Evolutionary conservation across 2,888 invertebrate species (phyloP).

Genomic region (Octodonta nipae): DNA sequence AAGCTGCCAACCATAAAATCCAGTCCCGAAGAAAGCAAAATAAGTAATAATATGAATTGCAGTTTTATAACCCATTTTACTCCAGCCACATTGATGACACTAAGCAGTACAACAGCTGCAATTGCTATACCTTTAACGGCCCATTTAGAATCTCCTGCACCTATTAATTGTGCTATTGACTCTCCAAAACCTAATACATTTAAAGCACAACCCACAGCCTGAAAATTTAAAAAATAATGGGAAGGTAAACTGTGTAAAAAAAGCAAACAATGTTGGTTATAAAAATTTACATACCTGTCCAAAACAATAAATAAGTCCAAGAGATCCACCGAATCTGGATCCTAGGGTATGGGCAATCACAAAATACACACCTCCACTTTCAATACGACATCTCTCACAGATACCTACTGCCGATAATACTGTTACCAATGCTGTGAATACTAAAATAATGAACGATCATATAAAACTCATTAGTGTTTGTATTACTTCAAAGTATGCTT

Average conservation of each 20-base stretch:
- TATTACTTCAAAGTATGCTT: too few species aligned
- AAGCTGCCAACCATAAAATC: conserved; percentile 93
- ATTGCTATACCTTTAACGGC: conserved; percentile 78
- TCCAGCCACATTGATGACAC: conserved; percentile 87
- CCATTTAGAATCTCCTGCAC: conserved; percentile 57
- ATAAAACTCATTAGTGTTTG: too few species aligned
- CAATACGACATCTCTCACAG: conserved; percentile 85
- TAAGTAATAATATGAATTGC: conserved; percentile 75
- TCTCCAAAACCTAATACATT: conserved; percentile 96
- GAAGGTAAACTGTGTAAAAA: neutral
- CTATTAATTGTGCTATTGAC: conserved; percentile 78
- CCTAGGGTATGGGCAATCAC: conserved; percentile 87
- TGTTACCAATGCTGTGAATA: conserved; percentile 78
- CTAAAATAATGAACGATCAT: conserved; percentile 37
- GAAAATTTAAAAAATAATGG: conserved; percentile 13
- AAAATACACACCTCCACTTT: conserved; percentile 96
- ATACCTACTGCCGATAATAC: conserved; percentile 92
- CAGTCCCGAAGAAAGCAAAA: conserved; percentile 75
- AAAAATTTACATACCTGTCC: conserved; percentile 59
- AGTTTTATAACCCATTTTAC: conserved; percentile 96
- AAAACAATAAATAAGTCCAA: conserved; percentile 89
- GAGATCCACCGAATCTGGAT: conserved; percentile 80
- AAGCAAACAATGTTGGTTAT: neutral
- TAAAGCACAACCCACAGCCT: conserved; percentile 92
- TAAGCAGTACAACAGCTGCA: conserved; percentile 70